Evolutionary conservation across 1,140 invertebrate genomes (phyloP), one percentile per base, ranked within the genome.

Genomic region (Thaumetopoea pityocampa): DNA sequence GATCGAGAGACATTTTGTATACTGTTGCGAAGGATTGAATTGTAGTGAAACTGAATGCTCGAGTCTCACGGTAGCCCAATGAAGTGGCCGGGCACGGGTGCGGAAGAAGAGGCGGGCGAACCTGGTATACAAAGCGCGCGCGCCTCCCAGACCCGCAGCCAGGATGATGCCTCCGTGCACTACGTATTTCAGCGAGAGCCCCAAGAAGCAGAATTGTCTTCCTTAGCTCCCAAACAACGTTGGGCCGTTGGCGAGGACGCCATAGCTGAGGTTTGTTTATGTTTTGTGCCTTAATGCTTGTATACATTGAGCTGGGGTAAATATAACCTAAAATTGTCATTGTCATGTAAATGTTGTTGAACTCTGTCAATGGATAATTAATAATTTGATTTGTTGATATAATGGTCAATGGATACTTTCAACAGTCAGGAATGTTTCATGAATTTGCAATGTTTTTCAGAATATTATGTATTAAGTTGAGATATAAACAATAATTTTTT

Each of bases 141-240:
- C 38, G 73, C 66, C 41, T 66, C 80, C 26, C 84, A 86, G 45
- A 85, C 76, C 38, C 86, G 90, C 64, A 85, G 89, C 48, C 92
- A 94, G 84, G 94, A 96, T 77, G 94, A 96, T 88, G 93, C 93
- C 35, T 91, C 92, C 70, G 93, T 96, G 48, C 91, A 93, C 57
- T 96, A 96, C 78, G 92, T 94, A 40, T 96, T 94, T 80, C 94
- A 95, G 85, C 84, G 94, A 53, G 90, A 91, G 11, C 90, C 92
- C 38, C 88, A 89, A 40, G 93, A 95, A 70, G 87, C 89, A 28
- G 92, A 93, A 63, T 90, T 93, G 64, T 87, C 88, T 51, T 86
- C 87, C 14, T 87, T 91, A 84, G 90, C 90, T 54, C 89, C 88
- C 11, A 93, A 92, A 77, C 82, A 85, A 51, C 87, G 93, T 50